Percentiles rank a stretch among this genome's conserved stretches.
phyloP scores from a whole-genome alignment of 2,888 invertebrate genomes.

The Thera obeliscata region DNA sequence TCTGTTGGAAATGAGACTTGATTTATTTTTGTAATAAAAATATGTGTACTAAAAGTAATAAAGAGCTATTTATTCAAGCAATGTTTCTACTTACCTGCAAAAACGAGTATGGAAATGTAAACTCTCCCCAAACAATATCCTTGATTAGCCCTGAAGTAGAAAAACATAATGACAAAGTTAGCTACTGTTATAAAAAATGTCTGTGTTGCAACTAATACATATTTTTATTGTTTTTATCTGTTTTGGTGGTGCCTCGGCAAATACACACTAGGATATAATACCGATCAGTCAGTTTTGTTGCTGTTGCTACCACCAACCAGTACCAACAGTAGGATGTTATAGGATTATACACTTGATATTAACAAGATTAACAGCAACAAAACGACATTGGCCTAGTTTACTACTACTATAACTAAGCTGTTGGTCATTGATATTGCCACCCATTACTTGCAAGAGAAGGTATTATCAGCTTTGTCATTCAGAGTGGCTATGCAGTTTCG shows the following conservation, averaged over 20 bases:
- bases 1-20: not conserved
- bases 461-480: too few relatives aligned
- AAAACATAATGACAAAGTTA: not conserved
- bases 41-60: not conserved
- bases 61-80: conserved; percentile 1
- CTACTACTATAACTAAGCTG: conserved; percentile 7
- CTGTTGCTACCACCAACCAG: not conserved
- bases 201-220: too few relatives aligned
- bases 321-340: conserved; percentile 10
- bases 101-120: conserved; percentile 77
- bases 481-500: too few relatives aligned
- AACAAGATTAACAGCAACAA: conserved; percentile 29
- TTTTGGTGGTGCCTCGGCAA: too few relatives aligned
- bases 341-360: conserved; percentile 24
- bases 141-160: conserved; percentile 68
- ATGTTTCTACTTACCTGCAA: conserved; percentile 62
- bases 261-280: too few relatives aligned
- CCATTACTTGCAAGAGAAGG: not conserved
- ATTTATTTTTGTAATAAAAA: conserved; percentile 1
- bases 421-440: conserved; percentile 4
- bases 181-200: too few relatives aligned
- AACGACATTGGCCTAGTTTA: conserved; percentile 28
- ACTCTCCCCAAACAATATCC: conserved; percentile 76
- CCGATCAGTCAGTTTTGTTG: conserved; percentile 1
- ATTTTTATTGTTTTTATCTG: too few relatives aligned